Base-by-base conservation (phyloP, 2,797 vertebrate species). In the Typhlichthys eigenmanni region DNA sequence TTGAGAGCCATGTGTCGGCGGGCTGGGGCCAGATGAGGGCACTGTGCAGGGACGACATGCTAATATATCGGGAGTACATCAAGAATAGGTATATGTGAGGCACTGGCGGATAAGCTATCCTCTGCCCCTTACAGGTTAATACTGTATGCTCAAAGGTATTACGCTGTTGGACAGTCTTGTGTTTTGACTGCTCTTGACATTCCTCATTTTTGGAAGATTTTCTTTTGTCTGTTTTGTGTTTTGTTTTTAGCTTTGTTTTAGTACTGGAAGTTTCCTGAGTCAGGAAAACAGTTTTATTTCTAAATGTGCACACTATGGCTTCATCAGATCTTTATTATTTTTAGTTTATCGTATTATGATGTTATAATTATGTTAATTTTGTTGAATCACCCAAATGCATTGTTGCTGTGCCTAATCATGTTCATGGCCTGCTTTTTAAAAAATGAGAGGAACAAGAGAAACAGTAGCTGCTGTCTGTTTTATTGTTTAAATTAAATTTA, bases 1-100 rank as follows among this genome's bases (percentile, higher is more conserved):
- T 98, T 59, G 89, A 94, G 52, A 90, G 91, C 1, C 95, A 98
- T 55, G 94, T 97, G 79, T 87, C 93, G 80, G 93, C 88, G 11
- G 91, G 93, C 50, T 90, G 76, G 62, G 96, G 96, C 45, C 89
- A 91, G 74, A 92, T 95, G 86, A 94, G 94, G 78, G 80, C 86
- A 1, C 86, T 94, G 17, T 92, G 93, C 70, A 91, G 93, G 75
- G 95, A 96, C 2, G 96, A 98, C 72, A 85, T 93, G 59, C 62
- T 95, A 55, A 91, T 95, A 86, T 98, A 98, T 89, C 79, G 91
- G 38, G 91, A 91, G 62, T 92, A 92, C 47, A 91, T 87, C 69
- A 85, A 81, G 72, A 89, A 88, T 80, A 66, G 85, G 72, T 90
- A 87, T 76, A 91, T 89, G 87, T 90, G 70, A 89, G 58, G 32